These are phyloP conservation scores for Thymelicus lineola DNA, from an alignment of 2,888 invertebrate species.

Conservation along the genomic window DNA sequence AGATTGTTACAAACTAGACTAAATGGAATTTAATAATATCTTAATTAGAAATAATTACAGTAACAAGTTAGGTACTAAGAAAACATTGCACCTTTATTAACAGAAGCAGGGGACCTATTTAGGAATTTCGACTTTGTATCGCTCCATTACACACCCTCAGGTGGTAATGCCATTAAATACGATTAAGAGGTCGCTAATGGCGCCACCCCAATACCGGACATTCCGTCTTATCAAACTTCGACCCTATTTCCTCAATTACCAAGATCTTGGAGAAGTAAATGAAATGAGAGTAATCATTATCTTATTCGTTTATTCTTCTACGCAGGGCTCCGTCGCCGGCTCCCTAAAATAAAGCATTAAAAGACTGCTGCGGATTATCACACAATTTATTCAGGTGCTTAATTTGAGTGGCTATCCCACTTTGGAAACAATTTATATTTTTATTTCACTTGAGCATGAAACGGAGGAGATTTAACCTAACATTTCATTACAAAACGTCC, in stretches of 20 bases:
- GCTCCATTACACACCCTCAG: conserved; percentile 75
- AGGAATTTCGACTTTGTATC: conserved; percentile 44
- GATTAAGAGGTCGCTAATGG: conserved; percentile 77
- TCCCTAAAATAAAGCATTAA: conserved; percentile 75
- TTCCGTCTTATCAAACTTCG: conserved; percentile 74
- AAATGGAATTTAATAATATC: too few relatives aligned
- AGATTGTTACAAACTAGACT: too few relatives aligned
- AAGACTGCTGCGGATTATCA: conserved; percentile 82
- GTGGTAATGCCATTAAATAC: conserved; percentile 81
- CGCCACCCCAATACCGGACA: conserved; percentile 70
- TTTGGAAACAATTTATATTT: conserved; percentile 80
- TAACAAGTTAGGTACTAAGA: neutral
- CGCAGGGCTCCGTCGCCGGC: conserved; percentile 66
- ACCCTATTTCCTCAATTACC: conserved; percentile 82
- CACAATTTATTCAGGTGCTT: conserved; percentile 85
- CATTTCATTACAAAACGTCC: conserved; percentile 64
- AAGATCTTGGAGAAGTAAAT: conserved; percentile 81
- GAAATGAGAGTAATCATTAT: conserved; percentile 84
- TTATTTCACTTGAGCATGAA: conserved; percentile 79
- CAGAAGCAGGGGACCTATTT: conserved; percentile 17
- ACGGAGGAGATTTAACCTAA: conserved; percentile 71
- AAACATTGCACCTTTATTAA: neutral
- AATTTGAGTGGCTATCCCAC: conserved; percentile 81
- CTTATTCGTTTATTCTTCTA: conserved; percentile 76
- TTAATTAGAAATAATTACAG: too few relatives aligned